A percentile compares a stretch with the other conserved stretches of the same genome.
Evolutionary conservation across 2,797 vertebrate genomes (phyloP).

Genomic region (Uromys caudimaculatus): DNA sequence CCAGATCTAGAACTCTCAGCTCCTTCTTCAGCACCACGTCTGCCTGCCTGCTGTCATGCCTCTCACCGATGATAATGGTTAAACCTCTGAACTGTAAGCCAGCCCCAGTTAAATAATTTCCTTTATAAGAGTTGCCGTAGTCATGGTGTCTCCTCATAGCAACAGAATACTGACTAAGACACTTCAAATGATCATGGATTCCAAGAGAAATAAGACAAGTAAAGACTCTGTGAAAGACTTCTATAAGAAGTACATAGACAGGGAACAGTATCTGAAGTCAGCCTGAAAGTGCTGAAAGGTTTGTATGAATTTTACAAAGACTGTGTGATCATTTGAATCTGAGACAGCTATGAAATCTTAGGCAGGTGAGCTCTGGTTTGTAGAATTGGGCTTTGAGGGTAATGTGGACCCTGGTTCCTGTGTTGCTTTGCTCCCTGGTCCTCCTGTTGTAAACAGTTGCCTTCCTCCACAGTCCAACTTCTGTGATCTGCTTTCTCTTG

Average conservation of each 20-base stretch:
- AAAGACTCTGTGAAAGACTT: not conserved
- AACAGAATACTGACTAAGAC: not conserved
- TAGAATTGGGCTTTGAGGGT: not conserved
- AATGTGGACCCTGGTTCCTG: not conserved
- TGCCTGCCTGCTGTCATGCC: not conserved
- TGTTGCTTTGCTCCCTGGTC: not conserved
- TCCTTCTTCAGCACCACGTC: not conserved
- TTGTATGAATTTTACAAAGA: not conserved
- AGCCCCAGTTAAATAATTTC: not conserved
- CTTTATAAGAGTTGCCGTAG: too few relatives aligned
- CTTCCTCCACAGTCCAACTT: not conserved
- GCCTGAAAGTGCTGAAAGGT: not conserved
- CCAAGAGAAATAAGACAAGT: not conserved
- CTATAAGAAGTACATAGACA: not conserved
- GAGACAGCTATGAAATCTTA: not conserved
- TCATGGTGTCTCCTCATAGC: not conserved
- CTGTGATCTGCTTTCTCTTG: not conserved
- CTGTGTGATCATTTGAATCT: not conserved
- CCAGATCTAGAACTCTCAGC: not conserved
- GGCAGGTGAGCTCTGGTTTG: not conserved
- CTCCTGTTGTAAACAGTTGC: not conserved
- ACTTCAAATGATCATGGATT: not conserved
- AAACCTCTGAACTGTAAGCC: not conserved
- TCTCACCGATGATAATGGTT: not conserved
- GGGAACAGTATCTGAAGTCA: not conserved